Evolutionary conservation across 2,113 vertebrate species (phyloP).

Genomic region (Catharus minimus): DNA sequence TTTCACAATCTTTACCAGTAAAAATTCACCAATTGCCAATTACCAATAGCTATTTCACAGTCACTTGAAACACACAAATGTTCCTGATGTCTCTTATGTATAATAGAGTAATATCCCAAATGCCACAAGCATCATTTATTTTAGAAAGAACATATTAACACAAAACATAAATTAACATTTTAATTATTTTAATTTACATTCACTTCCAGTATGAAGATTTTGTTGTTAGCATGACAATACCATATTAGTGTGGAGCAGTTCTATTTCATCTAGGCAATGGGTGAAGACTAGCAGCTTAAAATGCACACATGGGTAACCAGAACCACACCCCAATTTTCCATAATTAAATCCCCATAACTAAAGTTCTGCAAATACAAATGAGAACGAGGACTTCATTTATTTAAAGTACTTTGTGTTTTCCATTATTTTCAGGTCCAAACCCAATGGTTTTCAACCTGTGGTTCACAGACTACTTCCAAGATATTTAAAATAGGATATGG

Average conservation of each 20-base stretch:
- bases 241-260: neutral
- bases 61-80: neutral
- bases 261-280: neutral
- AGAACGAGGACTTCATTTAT: neutral
- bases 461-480: neutral
- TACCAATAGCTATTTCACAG: neutral
- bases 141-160: neutral
- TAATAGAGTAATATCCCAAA: neutral
- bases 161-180: neutral
- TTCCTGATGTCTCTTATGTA: neutral
- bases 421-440: neutral
- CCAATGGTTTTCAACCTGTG: neutral
- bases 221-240: neutral
- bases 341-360: neutral
- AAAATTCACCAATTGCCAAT: neutral
- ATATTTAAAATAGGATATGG: fast-evolving
- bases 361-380: neutral
- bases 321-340: neutral
- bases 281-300: neutral
- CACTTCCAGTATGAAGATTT: neutral
- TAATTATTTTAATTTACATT: neutral
- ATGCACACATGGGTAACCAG: neutral
- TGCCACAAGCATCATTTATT: neutral
- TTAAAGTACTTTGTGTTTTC: neutral
- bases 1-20: neutral